phyloP scores from a whole-genome alignment of 1,140 invertebrate species.

The Papilio polyxenes region DNA sequence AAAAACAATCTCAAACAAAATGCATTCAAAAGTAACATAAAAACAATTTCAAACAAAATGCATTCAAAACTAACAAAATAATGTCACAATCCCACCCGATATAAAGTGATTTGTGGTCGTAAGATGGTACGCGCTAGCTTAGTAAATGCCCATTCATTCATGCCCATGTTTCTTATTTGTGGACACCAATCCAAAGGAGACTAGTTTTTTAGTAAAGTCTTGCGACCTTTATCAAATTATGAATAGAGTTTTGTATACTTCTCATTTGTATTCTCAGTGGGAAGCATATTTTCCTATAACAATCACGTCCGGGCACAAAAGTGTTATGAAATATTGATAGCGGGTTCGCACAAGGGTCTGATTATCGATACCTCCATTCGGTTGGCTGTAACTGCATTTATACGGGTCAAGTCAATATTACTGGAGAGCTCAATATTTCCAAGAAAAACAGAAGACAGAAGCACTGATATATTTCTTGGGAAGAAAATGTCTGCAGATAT shows the following conservation, averaged over 20 bases:
- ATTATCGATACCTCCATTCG: background rate
- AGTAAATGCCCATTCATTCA: too few species aligned
- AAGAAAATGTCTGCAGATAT: background rate
- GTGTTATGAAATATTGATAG: conserved; percentile 27
- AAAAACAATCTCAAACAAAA: too few species aligned
- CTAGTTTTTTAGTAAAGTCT: background rate
- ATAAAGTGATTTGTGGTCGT: too few species aligned
- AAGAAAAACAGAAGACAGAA: background rate
- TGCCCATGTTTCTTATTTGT: too few species aligned
- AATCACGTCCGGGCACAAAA: conserved; percentile 22
- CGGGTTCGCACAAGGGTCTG: conserved; percentile 20
- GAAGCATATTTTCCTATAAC: conserved; percentile 17
- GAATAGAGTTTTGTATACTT: background rate
- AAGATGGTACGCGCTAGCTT: too few species aligned
- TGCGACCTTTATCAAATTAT: background rate
- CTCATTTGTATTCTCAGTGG: conserved; percentile 8
- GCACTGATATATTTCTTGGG: background rate
- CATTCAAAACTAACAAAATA: too few species aligned
- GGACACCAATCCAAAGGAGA: too few species aligned
- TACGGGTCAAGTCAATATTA: conserved; percentile 10
- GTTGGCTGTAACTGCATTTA: conserved; percentile 14
- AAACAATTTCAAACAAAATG: too few species aligned
- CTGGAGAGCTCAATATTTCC: background rate
- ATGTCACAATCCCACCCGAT: too few species aligned
- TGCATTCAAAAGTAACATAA: too few species aligned